A percentile compares a stretch with the other conserved stretches of the same genome.
These are phyloP conservation scores for Asteroscopus sphinx DNA, from an alignment of 2,888 invertebrate species.

Conservation along the genomic window DNA sequence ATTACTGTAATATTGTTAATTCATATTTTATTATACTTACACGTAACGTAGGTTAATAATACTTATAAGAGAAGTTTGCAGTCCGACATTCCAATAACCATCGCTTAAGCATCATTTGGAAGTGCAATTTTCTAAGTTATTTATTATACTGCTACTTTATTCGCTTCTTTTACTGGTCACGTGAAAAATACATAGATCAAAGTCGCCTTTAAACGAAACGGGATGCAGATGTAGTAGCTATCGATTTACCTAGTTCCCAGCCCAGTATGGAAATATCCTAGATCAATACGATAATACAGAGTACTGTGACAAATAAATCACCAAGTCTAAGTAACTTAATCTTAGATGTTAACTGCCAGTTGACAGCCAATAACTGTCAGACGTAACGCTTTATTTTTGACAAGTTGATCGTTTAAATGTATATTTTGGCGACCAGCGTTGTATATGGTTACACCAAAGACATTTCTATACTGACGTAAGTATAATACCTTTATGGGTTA, in stretches of 20 bases:
- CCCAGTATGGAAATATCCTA: constrained; percentile 41
- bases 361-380: constrained; percentile 48
- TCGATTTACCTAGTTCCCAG: constrained; percentile 30
- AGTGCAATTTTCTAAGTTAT: no score
- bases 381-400: constrained; percentile 37
- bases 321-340: constrained; percentile 24
- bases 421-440: constrained; percentile 9
- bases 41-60: no score
- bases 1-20: no score
- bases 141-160: no score
- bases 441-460: constrained; percentile 13
- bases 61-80: no score
- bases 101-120: no score
- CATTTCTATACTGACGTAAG: no score
- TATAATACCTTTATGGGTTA: no score
- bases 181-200: background rate
- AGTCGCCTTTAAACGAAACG: constrained; percentile 1
- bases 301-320: constrained; percentile 36
- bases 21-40: no score
- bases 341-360: constrained; percentile 28
- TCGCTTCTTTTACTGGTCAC: no score
- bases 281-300: constrained; percentile 33
- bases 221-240: constrained; percentile 16
- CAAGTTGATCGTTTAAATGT: constrained; percentile 41
- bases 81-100: no score